Evolutionary conservation across 2,797 vertebrate species (phyloP), one percentile per base, ranked within the genome.

Genomic region (Helarctos malayanus): DNA sequence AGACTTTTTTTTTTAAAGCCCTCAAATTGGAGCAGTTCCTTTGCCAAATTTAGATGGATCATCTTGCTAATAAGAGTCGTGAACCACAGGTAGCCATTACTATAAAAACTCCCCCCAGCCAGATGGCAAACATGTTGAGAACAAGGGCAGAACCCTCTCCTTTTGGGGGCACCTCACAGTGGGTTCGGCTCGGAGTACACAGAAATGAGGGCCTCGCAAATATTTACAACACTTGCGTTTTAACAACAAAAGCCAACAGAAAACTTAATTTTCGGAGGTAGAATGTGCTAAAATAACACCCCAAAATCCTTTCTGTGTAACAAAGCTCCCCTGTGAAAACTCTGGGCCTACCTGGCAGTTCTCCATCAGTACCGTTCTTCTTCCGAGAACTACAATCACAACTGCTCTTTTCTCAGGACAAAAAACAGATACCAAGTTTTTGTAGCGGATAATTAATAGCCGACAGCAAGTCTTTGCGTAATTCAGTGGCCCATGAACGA

Each of bases 341-440:
- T 98, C 97, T 92, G 38, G 75, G 78, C 78, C 69, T 89, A 65
- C 65, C 7, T 88, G 57, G 95, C 97, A 91, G 88, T 4, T 29
- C 49, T 98, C 98, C 97, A 95, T 92, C 91, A 97, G 94, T 97
- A 94, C 94, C 94, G 16, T 96, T 97, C 94, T 96, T 96, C 97
- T 92, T 97, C 59, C 85, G 90, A 96, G 96, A 35, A 82, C 90
- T 96, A 91, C 93, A 98, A 89, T 98, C 98, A 98, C 97, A 97
- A 97, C 59, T 91, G 96, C 0, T 75, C 86, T 95, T 97, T 97
- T 97, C 95, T 92, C 84, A 97, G 97, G 95, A 97, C 18, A 95
- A 96, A 98, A 87, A 98, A 97, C 97, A 98, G 97, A 98, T 98
- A 91, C 97, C 97, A 98, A 96, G 95, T 97, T 89, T 98, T 98